Conservation (phyloP, 2,888 invertebrate genomes). For the Cephalotes varians region DNA sequence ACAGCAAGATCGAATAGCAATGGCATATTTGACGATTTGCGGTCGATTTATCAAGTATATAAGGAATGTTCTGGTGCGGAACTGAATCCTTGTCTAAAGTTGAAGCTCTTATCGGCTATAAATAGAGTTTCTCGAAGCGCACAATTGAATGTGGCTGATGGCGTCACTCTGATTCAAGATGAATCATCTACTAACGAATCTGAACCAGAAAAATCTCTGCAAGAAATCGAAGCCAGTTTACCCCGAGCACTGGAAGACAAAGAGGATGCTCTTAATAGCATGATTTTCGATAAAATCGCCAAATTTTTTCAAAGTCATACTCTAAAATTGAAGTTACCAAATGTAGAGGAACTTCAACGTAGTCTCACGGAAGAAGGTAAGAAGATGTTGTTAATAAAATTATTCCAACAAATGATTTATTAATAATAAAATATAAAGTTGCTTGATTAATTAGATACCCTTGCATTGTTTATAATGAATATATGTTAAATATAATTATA, state of each 20-base stretch:
- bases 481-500: background rate
- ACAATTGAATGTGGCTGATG: constrained; percentile 90
- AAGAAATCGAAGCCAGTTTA: constrained; percentile 90
- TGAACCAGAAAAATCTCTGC: constrained; percentile 87
- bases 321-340: constrained; percentile 93
- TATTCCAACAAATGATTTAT: background rate
- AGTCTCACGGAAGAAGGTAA: constrained; percentile 88
- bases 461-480: background rate
- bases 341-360: constrained; percentile 89
- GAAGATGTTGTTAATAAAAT: constrained; percentile 17
- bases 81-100: constrained; percentile 91
- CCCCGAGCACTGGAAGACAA: constrained; percentile 91
- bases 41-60: constrained; percentile 92
- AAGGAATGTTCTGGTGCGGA: constrained; percentile 91
- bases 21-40: constrained; percentile 88
- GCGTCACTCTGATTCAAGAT: constrained; percentile 92
- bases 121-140: constrained; percentile 90
- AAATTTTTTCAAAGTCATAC: constrained; percentile 93
- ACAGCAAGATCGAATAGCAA: constrained; percentile 78
- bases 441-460: background rate
- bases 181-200: constrained; percentile 74
- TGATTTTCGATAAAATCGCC: constrained; percentile 91
- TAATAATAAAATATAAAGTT: background rate
- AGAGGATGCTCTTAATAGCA: constrained; percentile 90
- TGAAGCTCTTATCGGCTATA: constrained; percentile 92